Percentiles rank a stretch among this genome's conserved stretches.
Evolutionary conservation across 2,797 vertebrate genomes (phyloP).

Genomic region (Crax fasciolata): DNA sequence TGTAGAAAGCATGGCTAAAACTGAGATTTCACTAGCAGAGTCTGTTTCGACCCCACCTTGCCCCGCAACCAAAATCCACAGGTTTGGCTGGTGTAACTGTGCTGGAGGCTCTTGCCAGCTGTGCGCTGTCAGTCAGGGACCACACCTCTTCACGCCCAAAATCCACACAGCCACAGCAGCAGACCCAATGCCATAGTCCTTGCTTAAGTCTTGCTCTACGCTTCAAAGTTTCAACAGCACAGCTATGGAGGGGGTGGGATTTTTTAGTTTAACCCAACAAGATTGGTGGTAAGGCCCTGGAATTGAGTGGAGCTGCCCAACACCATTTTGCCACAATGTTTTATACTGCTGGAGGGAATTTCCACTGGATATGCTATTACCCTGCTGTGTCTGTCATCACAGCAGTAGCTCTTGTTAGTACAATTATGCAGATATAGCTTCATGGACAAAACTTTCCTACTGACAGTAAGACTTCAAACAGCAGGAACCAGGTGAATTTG

Average conservation of each 20-base stretch:
- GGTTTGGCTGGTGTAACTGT: conserved; percentile 24
- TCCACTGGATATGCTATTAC: not conserved
- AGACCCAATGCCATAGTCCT: not conserved
- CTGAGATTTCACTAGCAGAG: conserved; percentile 17
- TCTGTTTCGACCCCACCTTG: conserved; percentile 47
- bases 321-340: not conserved
- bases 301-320: not conserved
- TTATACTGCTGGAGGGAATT: not conserved
- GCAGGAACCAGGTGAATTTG: not conserved
- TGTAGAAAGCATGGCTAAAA: conserved; percentile 19
- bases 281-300: not conserved
- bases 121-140: conserved; percentile 30
- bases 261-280: not conserved
- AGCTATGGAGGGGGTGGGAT: not conserved
- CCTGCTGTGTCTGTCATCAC: not conserved
- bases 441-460: not conserved
- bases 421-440: not conserved
- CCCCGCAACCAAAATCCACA: conserved; percentile 40
- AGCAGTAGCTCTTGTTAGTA: not conserved
- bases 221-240: not conserved
- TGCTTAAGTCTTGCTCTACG: not conserved
- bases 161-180: conserved; percentile 16
- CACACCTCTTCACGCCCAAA: conserved; percentile 42
- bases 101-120: not conserved
- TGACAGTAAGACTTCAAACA: not conserved